Evolutionary conservation across 2,888 invertebrate species (phyloP).

Genomic region (Eupithecia pulchellata): DNA sequence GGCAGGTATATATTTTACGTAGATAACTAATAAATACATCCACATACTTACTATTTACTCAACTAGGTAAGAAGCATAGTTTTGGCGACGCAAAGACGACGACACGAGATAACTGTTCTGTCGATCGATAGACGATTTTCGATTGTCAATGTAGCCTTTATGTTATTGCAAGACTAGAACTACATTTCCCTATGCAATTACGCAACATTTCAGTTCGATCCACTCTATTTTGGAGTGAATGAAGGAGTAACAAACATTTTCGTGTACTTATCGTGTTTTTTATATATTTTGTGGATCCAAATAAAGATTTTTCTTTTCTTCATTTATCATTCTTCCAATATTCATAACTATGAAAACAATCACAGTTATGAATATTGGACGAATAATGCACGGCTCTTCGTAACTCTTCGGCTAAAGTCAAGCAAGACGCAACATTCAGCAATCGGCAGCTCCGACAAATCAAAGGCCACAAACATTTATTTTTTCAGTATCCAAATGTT

Average conservation of each 20-base stretch:
- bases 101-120: not conserved
- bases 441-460: constrained; percentile 6
- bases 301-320: no score
- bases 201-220: not conserved
- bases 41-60: not conserved
- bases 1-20: not conserved
- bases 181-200: not conserved
- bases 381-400: not conserved
- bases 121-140: not conserved
- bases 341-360: not conserved
- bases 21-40: not conserved
- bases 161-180: not conserved
- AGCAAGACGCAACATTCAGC: constrained; percentile 5
- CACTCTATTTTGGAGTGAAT: not conserved
- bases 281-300: no score
- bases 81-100: not conserved
- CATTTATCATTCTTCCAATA: not conserved
- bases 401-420: not conserved
- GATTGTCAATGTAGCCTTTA: not conserved
- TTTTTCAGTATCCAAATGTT: constrained; percentile 47
- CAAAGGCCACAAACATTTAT: constrained; percentile 30
- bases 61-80: not conserved
- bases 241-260: not conserved
- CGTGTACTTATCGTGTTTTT: no score
- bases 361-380: no score